Base-by-base conservation (phyloP, 2,888 invertebrate genomes). In the Drosophila gaucha region DNA sequence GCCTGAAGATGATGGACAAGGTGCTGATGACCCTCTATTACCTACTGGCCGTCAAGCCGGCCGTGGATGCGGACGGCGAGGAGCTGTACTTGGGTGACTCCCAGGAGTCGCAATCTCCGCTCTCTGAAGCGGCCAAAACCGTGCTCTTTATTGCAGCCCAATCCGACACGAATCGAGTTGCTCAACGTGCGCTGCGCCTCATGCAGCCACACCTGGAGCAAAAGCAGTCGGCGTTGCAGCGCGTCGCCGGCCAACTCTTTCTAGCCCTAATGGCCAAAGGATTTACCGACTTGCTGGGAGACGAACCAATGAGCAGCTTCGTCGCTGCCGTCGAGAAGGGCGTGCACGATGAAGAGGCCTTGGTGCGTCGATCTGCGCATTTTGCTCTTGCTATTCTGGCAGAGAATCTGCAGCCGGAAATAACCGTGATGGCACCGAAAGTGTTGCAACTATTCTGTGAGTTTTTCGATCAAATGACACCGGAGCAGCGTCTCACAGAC, bases 371-470 rank as follows among this genome's bases (percentile, higher is more conserved):
- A 0, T 10, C 51, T 0, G 51, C 51, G 1, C 2, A 39, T 22
- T 51, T 30, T 22, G 30, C 51, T 1, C 39, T 51, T 0, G 22
- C 39, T 30, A 12, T 39, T 20, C 6, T 51, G 1, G 39, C 51
- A 14, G 51, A 51, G 22, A 51, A 39, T 22, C 39, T 51, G 4
- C 51, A 51, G 30, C 51, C 51, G 5, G 51, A 51, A 12, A 51
- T 51, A 0, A 39, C 51, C 1, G 30, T 39, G 16, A 2, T 51
- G 30, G 51, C 51, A 3, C 20, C 51, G 3, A 6, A 51, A 8
- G 1, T 51, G 2, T 12, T 51, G 51, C 22, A 6, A 0, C 28
- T 51, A 2, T 51, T 51, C 22, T 28, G 39, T 4, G 20, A 39
- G 8, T 51, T 22, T 3, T 20, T 51, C 12, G 51, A 51, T 12